Percentiles rank a stretch among this genome's conserved stretches.
Evolutionary conservation across 2,113 vertebrate species (phyloP).

Genomic region (Carlito syrichta): DNA sequence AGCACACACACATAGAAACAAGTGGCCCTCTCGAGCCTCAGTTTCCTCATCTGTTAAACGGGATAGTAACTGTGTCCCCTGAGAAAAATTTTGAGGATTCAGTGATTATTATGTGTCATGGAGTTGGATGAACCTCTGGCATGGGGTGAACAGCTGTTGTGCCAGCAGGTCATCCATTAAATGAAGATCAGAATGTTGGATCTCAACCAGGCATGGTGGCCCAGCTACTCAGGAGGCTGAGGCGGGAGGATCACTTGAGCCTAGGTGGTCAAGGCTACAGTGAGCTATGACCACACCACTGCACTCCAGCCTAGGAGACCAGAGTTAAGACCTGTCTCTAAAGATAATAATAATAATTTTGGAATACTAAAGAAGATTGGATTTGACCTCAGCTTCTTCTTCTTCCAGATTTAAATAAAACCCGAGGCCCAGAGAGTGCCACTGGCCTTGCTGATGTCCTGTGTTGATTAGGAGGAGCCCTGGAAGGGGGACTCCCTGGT

Average conservation of each 20-base stretch:
- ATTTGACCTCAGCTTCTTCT: not conserved
- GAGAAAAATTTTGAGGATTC: accelerated
- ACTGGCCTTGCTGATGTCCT: accelerated
- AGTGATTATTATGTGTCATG: accelerated
- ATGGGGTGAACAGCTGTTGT: not conserved
- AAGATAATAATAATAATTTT: too few species aligned
- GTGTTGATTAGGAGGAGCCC: too few species aligned
- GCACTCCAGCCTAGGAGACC: too few species aligned
- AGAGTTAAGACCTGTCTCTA: too few species aligned
- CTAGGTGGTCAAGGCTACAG: too few species aligned
- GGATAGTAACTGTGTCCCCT: too few species aligned
- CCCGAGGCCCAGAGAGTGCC: not conserved
- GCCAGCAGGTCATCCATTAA: too few species aligned
- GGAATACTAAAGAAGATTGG: not conserved
- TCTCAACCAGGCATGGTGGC: too few species aligned
- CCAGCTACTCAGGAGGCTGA: too few species aligned
- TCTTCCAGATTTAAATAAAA: not conserved
- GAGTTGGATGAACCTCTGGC: too few species aligned
- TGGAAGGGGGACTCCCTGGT: accelerated
- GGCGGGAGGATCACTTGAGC: too few species aligned
- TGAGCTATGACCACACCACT: too few species aligned
- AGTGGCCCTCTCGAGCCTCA: accelerated
- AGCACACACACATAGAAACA: accelerated
- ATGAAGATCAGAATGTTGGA: not conserved
- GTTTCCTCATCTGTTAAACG: not conserved